A percentile compares a stretch with the other conserved stretches of the same genome.
These are phyloP conservation scores for Odontocolon sp. DNA, from an alignment of 2,888 invertebrate genomes.

Conservation along the genomic window DNA sequence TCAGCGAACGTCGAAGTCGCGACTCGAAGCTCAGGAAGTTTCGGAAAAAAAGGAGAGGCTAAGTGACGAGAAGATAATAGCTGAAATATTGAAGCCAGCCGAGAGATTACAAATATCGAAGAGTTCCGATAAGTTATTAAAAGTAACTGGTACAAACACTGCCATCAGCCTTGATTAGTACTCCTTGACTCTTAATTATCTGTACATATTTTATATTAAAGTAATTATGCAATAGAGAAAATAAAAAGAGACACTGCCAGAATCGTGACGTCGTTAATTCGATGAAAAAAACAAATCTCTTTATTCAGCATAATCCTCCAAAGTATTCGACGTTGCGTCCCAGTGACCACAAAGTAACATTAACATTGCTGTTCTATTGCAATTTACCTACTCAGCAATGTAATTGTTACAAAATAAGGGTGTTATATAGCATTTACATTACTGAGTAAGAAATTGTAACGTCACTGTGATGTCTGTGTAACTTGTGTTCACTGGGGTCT, in stretches of 20 bases:
- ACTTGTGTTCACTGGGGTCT: too few relatives aligned
- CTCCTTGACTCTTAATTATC: constrained; percentile 69
- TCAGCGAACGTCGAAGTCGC: constrained; percentile 21
- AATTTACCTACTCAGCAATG: too few relatives aligned
- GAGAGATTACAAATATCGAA: constrained; percentile 72
- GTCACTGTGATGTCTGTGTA: too few relatives aligned
- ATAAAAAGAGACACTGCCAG: constrained; percentile 63
- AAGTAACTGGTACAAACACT: constrained; percentile 77
- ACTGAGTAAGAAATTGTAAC: too few relatives aligned
- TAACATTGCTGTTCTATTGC: too few relatives aligned
- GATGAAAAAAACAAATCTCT: constrained; percentile 12
- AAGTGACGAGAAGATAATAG: constrained; percentile 79
- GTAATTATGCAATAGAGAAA: constrained; percentile 65
- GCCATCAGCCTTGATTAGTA: constrained; percentile 79
- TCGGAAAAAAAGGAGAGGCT: constrained; percentile 67
- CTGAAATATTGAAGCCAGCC: constrained; percentile 78
- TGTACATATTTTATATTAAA: constrained; percentile 80
- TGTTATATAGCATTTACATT: too few relatives aligned
- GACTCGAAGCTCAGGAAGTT: constrained; percentile 23
- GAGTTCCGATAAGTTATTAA: constrained; percentile 71
- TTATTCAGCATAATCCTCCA: too few relatives aligned
- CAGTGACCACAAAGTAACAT: too few relatives aligned
- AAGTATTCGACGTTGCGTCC: too few relatives aligned
- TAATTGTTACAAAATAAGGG: too few relatives aligned
- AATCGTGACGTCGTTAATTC: constrained; percentile 48